phyloP scores from a whole-genome alignment of 92 coral and sea anemone species.

The Palythoa grandis region DNA sequence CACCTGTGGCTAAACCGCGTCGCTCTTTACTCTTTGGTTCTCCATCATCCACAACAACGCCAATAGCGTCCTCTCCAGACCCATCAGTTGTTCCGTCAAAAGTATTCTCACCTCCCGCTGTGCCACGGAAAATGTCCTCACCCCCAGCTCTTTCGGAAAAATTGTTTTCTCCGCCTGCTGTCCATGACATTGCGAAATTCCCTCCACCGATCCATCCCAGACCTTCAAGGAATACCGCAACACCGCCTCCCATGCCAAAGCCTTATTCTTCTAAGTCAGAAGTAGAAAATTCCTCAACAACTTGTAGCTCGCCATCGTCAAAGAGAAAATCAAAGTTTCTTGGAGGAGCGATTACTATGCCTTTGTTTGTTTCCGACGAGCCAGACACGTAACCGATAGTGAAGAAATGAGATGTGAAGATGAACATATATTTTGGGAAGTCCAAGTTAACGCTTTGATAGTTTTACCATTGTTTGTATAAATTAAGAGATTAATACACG shows the following conservation, averaged over 20 bases:
- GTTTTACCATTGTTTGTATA: not conserved
- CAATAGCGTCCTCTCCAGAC: not conserved
- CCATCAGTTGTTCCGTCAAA: not conserved
- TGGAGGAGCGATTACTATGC: slow-evolving; percentile 17
- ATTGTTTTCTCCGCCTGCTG: not conserved
- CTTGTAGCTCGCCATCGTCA: slow-evolving; percentile 3
- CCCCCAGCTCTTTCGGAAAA: not conserved
- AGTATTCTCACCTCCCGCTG: not conserved
- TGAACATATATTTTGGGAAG: not conserved
- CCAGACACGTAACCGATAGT: slow-evolving; percentile 26
- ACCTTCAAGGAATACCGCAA: slow-evolving; percentile 17
- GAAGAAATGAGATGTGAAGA: too few species aligned
- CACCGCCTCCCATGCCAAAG: slow-evolving; percentile 22
- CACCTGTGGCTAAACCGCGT: slow-evolving; percentile 40
- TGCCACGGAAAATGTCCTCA: slow-evolving; percentile 9
- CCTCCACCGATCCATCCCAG: slow-evolving; percentile 29
- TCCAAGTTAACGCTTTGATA: not conserved
- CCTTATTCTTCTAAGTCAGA: slow-evolving; percentile 39
- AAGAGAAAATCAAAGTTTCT: slow-evolving; percentile 14
- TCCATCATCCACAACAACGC: not conserved
- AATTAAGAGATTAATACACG: not conserved
- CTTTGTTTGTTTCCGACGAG: slow-evolving; percentile 1
- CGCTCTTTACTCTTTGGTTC: slow-evolving; percentile 36
- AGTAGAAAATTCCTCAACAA: slow-evolving; percentile 1
- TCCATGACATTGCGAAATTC: not conserved